Base-by-base conservation (phyloP, 2,113 vertebrate genomes). In the Trogon melanurus region DNA sequence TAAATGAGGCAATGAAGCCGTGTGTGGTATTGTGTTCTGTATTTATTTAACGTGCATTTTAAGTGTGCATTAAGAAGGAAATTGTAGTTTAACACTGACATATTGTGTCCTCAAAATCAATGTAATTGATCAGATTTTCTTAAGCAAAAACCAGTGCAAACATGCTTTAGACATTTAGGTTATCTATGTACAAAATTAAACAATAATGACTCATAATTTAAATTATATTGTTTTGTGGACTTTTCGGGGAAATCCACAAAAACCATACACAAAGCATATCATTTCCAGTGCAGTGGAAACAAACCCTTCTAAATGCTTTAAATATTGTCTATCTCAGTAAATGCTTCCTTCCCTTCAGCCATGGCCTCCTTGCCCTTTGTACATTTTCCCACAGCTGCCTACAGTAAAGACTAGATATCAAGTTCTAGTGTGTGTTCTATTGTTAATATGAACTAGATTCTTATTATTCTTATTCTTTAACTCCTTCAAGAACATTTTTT, bases 111-210 rank as follows among this genome's bases (percentile, higher is more conserved):
- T 96, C 69, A 95, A 85, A 95, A 96, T 95, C 88, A 93, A 95
- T 93, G 73, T 14, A 1, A 93, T 91, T 90, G 91, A 92, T 85
- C 70, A 83, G 32, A 38, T 83, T 97, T 93, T 76, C 41, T 44
- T 85, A 21, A 48, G 57, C 56, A 67, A 80, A 95, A 78, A 17
- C 6, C 65, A 94, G 4, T 10, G 14, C 48, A 87, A 80, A 93
- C 51, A 45, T 44, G 38, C 61, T 91, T 91, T 93, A 93, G 79
- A 76, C 41, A 83, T 87, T 94, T 82, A 70, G 29, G 5, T 72
- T 96, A 90, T 92, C 76, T 92, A 89, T 85, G 67, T 80, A 57
- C 27, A 85, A 96, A 94, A 91, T 81, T 65, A 83, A 95, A 79
- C 30, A 91, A 32, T 70, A 88, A 92, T 66, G 19, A 73, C 17